Percentiles rank a stretch among this genome's conserved stretches.
phyloP scores from a whole-genome alignment of 2,888 invertebrate species.

The Caenorhabditis zanzibari region DNA sequence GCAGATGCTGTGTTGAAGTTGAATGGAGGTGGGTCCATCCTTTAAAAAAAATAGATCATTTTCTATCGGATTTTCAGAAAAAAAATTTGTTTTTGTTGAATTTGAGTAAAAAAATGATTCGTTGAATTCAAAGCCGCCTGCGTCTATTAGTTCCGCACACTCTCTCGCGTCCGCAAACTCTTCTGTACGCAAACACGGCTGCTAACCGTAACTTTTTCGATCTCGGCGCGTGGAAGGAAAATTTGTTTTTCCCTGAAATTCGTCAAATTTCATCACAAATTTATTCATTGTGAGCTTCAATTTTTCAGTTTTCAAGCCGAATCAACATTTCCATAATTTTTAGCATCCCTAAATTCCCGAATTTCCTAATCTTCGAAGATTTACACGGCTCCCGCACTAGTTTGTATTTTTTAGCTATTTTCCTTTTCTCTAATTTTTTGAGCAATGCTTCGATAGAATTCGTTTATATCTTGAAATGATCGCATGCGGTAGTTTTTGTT shows the following conservation, averaged over 20 bases:
- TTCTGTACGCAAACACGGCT: conserved; percentile 42
- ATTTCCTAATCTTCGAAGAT: too few species aligned
- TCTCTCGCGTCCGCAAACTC: conserved; percentile 5
- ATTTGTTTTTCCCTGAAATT: neutral
- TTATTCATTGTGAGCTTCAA: neutral
- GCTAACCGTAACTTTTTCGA: neutral
- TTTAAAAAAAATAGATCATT: conserved; percentile 34
- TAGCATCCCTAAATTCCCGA: too few species aligned
- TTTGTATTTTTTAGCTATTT: too few species aligned
- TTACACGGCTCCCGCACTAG: too few species aligned
- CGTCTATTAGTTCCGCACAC: neutral
- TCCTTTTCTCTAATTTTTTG: neutral
- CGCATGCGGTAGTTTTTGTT: neutral
- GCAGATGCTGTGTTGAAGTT: conserved; percentile 40
- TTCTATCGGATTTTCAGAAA: too few species aligned
- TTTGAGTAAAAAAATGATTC: neutral
- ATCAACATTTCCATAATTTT: too few species aligned
- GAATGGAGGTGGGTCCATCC: conserved; percentile 53
- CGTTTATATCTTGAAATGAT: too few species aligned
- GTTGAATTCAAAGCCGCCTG: neutral
- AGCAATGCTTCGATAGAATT: too few species aligned
- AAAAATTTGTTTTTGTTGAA: too few species aligned
- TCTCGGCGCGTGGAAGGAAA: conserved; percentile 35
- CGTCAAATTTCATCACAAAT: neutral
- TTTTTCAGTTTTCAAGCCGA: too few species aligned